These are phyloP conservation scores for Psittacula echo DNA, from an alignment of 2,797 vertebrate genomes.

Conservation along the genomic window DNA sequence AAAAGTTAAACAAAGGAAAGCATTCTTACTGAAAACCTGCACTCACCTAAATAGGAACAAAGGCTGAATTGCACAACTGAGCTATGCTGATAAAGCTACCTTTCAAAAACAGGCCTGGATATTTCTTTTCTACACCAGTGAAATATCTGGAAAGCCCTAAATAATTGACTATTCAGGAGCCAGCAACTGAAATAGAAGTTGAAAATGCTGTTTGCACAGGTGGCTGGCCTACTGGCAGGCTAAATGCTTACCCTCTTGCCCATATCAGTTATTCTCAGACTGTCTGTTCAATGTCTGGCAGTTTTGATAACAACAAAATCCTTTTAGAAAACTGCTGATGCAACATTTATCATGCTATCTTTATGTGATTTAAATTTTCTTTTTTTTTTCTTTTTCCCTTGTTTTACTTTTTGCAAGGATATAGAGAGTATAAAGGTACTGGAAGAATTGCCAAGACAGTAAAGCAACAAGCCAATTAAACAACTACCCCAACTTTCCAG, in stretches of 20 bases:
- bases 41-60: background rate
- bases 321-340: constrained; percentile 74
- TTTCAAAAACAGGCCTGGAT: constrained; percentile 28
- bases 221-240: constrained; percentile 72
- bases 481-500: background rate
- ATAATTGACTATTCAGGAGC: constrained; percentile 75
- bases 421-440: background rate
- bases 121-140: constrained; percentile 13
- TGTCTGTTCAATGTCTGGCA: constrained; percentile 73
- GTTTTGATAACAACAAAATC: constrained; percentile 73
- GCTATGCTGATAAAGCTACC: constrained; percentile 36
- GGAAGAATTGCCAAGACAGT: background rate
- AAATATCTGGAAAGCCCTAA: constrained; percentile 71
- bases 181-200: constrained; percentile 69
- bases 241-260: constrained; percentile 69
- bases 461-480: constrained; percentile 27
- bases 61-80: background rate
- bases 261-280: constrained; percentile 74
- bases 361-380: background rate
- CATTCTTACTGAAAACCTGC: background rate
- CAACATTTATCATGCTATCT: constrained; percentile 55
- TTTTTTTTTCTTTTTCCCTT: background rate
- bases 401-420: background rate
- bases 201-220: constrained; percentile 79
- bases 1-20: background rate